Evolutionary conservation across 2,113 vertebrate species (phyloP).

Genomic region (Myotis brandtii): DNA sequence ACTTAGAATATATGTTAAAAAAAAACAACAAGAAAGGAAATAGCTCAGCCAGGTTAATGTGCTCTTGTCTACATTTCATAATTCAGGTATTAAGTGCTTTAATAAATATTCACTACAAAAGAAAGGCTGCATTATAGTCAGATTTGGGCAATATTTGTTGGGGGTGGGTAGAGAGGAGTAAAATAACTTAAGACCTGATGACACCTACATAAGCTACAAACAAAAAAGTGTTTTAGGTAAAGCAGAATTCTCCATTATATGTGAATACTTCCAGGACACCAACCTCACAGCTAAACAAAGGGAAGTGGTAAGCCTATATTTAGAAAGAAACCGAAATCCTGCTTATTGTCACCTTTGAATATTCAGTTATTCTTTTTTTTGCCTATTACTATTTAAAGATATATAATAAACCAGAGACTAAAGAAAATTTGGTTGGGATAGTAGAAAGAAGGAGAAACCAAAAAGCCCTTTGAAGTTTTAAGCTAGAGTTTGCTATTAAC

Average conservation of each 20-base stretch:
- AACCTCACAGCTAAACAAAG: slow-evolving; percentile 51
- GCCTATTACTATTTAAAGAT: slow-evolving; percentile 42
- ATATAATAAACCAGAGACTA: slow-evolving; percentile 38
- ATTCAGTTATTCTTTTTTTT: slow-evolving; percentile 70
- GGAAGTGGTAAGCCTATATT: slow-evolving; percentile 42
- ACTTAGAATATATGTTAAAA: slow-evolving; percentile 65
- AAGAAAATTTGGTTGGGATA: slow-evolving; percentile 27
- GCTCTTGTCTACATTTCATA: slow-evolving; percentile 66
- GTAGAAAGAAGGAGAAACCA: slow-evolving; percentile 30
- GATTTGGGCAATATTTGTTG: slow-evolving; percentile 42
- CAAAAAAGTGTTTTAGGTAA: slow-evolving; percentile 57
- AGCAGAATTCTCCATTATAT: slow-evolving; percentile 41
- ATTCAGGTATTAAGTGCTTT: slow-evolving; percentile 66
- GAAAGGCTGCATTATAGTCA: slow-evolving; percentile 53
- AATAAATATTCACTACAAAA: slow-evolving; percentile 50
- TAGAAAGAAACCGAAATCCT: slow-evolving; percentile 60
- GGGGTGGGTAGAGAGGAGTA: neutral
- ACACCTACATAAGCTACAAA: slow-evolving; percentile 57
- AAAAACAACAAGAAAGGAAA: slow-evolving; percentile 62
- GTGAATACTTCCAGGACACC: slow-evolving; percentile 31
- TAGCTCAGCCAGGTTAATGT: slow-evolving; percentile 66
- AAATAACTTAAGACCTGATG: slow-evolving; percentile 52
- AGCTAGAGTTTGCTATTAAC: slow-evolving; percentile 46
- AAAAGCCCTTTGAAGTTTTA: slow-evolving; percentile 36
- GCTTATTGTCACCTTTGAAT: slow-evolving; percentile 58